Conservation (phyloP, 2,888 invertebrate species). For the Cryptophagus acutangulus region DNA sequence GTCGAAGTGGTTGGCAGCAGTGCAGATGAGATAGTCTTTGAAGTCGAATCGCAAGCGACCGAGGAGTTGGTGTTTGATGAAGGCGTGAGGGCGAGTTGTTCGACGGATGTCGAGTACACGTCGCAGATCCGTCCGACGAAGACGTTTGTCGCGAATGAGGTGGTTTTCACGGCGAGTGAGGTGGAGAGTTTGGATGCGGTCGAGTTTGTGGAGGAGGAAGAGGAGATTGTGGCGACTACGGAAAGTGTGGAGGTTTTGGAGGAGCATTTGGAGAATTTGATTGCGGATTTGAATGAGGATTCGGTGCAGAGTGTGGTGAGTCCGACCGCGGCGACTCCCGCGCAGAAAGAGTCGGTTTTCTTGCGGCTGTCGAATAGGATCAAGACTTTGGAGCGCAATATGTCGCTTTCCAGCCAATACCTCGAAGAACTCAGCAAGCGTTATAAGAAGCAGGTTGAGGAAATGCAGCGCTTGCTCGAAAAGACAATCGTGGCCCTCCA, state of each 20-base stretch:
- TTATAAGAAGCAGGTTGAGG: slow-evolving; percentile 95
- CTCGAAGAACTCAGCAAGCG: slow-evolving; percentile 91
- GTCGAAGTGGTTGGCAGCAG: slow-evolving; percentile 1
- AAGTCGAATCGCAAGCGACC: slow-evolving; percentile 14
- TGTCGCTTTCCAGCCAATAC: slow-evolving; percentile 94
- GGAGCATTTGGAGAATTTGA: slow-evolving; percentile 52
- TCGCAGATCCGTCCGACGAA: slow-evolving; percentile 47
- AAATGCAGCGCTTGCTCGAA: slow-evolving; percentile 81
- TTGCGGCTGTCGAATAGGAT: slow-evolving; percentile 92
- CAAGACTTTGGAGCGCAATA: slow-evolving; percentile 92
- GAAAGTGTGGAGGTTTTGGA: slow-evolving; percentile 33
- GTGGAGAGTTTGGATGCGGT: not conserved
- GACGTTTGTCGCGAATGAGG: slow-evolving; percentile 19
- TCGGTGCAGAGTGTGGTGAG: slow-evolving; percentile 45
- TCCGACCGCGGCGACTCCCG: slow-evolving; percentile 41
- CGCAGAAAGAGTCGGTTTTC: slow-evolving; percentile 92
- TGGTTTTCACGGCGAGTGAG: slow-evolving; percentile 7
- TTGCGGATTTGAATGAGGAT: slow-evolving; percentile 54
- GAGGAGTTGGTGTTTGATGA: slow-evolving; percentile 20
- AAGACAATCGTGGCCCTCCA: slow-evolving; percentile 69
- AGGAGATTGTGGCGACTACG: slow-evolving; percentile 11
- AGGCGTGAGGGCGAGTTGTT: slow-evolving; percentile 21
- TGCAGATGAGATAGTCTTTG: not conserved
- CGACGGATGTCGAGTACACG: slow-evolving; percentile 25
- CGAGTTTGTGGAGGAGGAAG: slow-evolving; percentile 6